Conservation (phyloP, 64 coral and sea anemone genomes). For the Stylophora pistillata region DNA sequence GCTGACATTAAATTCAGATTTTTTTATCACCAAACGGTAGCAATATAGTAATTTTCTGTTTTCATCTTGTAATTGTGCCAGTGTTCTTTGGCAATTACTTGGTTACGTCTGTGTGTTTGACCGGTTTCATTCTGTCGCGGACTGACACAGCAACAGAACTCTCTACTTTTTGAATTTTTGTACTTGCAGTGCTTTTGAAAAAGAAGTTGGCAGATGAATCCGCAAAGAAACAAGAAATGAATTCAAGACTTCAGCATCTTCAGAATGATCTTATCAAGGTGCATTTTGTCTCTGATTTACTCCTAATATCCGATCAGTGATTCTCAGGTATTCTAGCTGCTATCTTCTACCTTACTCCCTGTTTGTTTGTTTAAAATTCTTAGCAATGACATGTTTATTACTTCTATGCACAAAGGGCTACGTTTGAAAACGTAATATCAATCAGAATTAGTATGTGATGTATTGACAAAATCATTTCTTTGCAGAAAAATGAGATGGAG, state of each 20-base stretch:
- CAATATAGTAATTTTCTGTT: too few relatives aligned
- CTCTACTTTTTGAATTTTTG: not conserved
- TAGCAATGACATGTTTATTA: too few relatives aligned
- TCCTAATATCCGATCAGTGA: not conserved
- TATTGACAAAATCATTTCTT: not conserved
- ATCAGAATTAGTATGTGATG: not conserved
- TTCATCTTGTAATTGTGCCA: too few relatives aligned
- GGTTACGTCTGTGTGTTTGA: too few relatives aligned
- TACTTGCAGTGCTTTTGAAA: constrained; percentile 66
- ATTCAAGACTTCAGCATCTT: constrained; percentile 67
- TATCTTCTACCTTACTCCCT: not conserved
- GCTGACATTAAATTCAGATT: too few relatives aligned
- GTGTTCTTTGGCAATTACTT: too few relatives aligned
- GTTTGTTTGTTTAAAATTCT: too few relatives aligned
- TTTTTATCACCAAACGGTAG: too few relatives aligned
- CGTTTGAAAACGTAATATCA: not conserved
- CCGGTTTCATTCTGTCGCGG: too few relatives aligned
- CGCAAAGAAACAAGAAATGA: constrained; percentile 75
- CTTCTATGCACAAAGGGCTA: too few relatives aligned
- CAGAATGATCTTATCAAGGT: constrained; percentile 92
- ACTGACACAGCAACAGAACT: too few relatives aligned
- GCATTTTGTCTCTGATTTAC: not conserved
- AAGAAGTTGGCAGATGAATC: constrained; percentile 84
- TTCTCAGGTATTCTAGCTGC: not conserved
- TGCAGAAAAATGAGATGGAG: constrained; percentile 89